These are phyloP conservation scores for Phrynocephalus vlangalii DNA, from an alignment of 2,797 vertebrate species.

Conservation along the genomic window DNA sequence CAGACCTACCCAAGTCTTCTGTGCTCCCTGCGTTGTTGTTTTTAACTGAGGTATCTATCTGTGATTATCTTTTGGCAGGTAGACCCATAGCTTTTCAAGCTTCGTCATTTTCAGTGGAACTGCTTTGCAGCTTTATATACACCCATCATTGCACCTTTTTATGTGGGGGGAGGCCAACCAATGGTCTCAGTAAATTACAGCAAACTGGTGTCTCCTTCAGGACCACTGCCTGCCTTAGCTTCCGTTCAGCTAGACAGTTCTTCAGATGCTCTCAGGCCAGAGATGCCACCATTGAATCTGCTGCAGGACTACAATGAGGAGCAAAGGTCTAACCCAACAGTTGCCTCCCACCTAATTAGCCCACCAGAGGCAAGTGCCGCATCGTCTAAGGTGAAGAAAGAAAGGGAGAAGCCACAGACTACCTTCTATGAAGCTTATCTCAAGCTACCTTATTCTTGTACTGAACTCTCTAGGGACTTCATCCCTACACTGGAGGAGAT, in stretches of 20 bases:
- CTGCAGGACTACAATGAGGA: constrained; percentile 58
- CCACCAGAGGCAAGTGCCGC: constrained; percentile 62
- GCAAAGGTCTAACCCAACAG: constrained; percentile 54
- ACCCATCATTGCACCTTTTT: background rate
- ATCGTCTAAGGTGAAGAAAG: constrained; percentile 19
- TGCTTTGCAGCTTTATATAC: constrained; percentile 27
- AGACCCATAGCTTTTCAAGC: constrained; percentile 16
- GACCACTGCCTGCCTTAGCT: constrained; percentile 42
- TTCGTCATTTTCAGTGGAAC: background rate
- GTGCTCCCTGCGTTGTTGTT: constrained; percentile 1
- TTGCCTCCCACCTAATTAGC: constrained; percentile 40
- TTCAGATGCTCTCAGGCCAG: constrained; percentile 17
- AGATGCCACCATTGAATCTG: constrained; percentile 54
- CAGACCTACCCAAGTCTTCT: constrained; percentile 42
- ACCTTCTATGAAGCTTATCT: constrained; percentile 61
- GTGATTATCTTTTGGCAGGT: constrained; percentile 60
- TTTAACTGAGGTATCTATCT: constrained; percentile 34
- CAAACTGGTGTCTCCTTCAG: constrained; percentile 63
- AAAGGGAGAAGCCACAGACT: constrained; percentile 45
- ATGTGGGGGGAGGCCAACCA: constrained; percentile 67
- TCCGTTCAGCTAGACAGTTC: constrained; percentile 34
- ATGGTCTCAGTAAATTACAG: constrained; percentile 88
- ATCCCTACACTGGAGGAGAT: constrained; percentile 90
- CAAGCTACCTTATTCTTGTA: constrained; percentile 81
- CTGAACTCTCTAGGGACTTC: constrained; percentile 79